These are phyloP conservation scores for Notolabrus celidotus DNA, from an alignment of 2,797 vertebrate genomes.

Conservation along the genomic window DNA sequence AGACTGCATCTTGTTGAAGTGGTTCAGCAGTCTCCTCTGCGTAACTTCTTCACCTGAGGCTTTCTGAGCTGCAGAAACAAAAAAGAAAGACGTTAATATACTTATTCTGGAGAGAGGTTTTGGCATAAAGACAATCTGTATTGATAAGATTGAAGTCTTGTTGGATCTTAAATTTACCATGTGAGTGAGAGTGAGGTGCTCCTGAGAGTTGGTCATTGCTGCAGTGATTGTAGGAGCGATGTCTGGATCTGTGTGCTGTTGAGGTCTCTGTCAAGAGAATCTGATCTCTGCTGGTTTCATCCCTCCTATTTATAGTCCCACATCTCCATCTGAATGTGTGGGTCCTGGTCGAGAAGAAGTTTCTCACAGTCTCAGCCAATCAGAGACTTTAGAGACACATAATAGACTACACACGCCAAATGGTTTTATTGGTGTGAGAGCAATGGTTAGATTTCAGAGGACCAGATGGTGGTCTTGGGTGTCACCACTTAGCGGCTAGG, in stretches of 20 bases:
- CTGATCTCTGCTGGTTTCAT: constrained; percentile 53
- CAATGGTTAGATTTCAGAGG: constrained; percentile 50
- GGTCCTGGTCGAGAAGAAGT: constrained; percentile 77
- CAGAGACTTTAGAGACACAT: constrained; percentile 67
- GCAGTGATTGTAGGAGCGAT: constrained; percentile 54
- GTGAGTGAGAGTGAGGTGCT: constrained; percentile 64
- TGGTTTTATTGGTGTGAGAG: not conserved
- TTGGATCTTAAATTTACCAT: constrained; percentile 71
- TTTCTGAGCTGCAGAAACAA: constrained; percentile 80
- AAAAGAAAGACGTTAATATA: constrained; percentile 33
- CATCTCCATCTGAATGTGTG: constrained; percentile 87
- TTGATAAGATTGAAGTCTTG: too few relatives aligned
- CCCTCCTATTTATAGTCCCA: constrained; percentile 84
- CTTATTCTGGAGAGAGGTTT: too few relatives aligned
- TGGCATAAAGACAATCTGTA: too few relatives aligned
- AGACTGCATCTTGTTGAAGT: constrained; percentile 53
- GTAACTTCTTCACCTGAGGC: constrained; percentile 86
- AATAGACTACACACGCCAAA: constrained; percentile 13
- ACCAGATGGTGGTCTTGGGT: constrained; percentile 56
- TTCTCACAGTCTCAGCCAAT: constrained; percentile 93
- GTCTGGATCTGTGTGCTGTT: constrained; percentile 68
- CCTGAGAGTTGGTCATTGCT: constrained; percentile 62
- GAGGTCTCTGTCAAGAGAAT: constrained; percentile 65
- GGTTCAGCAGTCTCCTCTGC: constrained; percentile 50
- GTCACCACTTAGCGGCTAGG: too few relatives aligned